These are phyloP conservation scores for Avahi laniger DNA, from an alignment of 2,797 vertebrate species.

Conservation along the genomic window DNA sequence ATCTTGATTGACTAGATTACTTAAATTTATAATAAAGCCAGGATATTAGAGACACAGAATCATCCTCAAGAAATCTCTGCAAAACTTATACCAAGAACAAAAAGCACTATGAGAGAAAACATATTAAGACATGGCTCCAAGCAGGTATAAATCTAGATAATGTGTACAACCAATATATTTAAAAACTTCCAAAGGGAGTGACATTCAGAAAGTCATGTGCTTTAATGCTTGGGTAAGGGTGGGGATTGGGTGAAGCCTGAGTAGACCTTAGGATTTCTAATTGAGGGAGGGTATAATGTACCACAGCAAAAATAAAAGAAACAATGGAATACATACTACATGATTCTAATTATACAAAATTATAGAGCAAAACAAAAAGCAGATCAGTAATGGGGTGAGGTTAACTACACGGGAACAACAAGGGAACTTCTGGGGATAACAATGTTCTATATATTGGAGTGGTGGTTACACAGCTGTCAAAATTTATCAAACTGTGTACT, in stretches of 20 bases:
- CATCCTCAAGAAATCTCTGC: not conserved
- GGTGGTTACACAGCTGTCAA: not conserved
- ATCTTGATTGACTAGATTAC: slow-evolving; percentile 8
- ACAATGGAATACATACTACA: not conserved
- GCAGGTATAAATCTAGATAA: slow-evolving; percentile 1
- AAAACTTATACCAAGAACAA: slow-evolving; percentile 7
- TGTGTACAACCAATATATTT: not conserved
- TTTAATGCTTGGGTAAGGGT: not conserved
- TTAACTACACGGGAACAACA: not conserved
- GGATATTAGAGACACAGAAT: not conserved
- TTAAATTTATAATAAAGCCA: slow-evolving; percentile 6
- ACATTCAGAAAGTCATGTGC: slow-evolving; percentile 1
- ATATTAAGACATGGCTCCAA: not conserved
- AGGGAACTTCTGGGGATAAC: not conserved
- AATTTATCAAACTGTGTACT: not conserved
- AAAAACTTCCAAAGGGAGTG: not conserved
- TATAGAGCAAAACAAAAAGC: not conserved
- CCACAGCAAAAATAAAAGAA: not conserved
- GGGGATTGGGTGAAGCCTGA: not conserved
- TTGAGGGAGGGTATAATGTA: not conserved
- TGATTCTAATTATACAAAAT: slow-evolving; percentile 1
- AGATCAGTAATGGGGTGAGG: not conserved
- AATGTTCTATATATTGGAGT: slow-evolving; percentile 11
- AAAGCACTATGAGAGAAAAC: slow-evolving; percentile 1
- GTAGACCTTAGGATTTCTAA: not conserved